Base-by-base conservation (phyloP, 1,140 invertebrate species). In the Monomorium pharaonis region DNA sequence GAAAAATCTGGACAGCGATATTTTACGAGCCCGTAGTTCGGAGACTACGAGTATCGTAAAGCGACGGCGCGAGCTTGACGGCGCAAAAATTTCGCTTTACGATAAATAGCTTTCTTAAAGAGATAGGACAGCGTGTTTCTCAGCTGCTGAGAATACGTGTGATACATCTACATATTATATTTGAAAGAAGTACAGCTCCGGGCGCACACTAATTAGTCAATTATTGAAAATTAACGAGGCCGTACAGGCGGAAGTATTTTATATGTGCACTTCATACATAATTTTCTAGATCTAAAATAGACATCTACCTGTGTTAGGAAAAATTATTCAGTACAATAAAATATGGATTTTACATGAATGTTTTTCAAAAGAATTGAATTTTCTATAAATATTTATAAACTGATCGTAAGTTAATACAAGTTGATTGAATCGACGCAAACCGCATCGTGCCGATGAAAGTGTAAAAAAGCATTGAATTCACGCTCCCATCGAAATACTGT, bases 21-120 rank as follows among this genome's bases (percentile, higher is more conserved):
- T 72, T 81, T 81, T 83, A 83, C 16, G 67, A 83, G 51, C 42
- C 21, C 4, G 14, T 2, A 30, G 12, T 44, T 56, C 49, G 63
- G 33, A 54, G 47, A 21, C 30, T 69, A 81, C 16, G 63, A 42
- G 63, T 9, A 33, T 30, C 63, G 44, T 72, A 81, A 81, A 81
- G 12, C 37, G 65, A 56, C 18, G 67, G 78, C 18, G 33, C 21
- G 65, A 70, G 30, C n/a, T 67, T 80, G 47, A 80, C 33, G 37
- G 65, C 78, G 51, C 77, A 81, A 81, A 58, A 81, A 72, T 81
- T 44, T 81, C 24, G 33, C 4, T 81, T 81, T 72, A 72, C 37
- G 78, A 81, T 58, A 70, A 81, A 81, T 72, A 81, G 49, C 24
- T 56, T 21, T 67, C 67, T 81, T 81, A 70, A 81, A 81, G 33